Evolutionary conservation across 2,113 vertebrate genomes (phyloP), one percentile per base, ranked within the genome.

Genomic region (Myrmecobius fasciatus): DNA sequence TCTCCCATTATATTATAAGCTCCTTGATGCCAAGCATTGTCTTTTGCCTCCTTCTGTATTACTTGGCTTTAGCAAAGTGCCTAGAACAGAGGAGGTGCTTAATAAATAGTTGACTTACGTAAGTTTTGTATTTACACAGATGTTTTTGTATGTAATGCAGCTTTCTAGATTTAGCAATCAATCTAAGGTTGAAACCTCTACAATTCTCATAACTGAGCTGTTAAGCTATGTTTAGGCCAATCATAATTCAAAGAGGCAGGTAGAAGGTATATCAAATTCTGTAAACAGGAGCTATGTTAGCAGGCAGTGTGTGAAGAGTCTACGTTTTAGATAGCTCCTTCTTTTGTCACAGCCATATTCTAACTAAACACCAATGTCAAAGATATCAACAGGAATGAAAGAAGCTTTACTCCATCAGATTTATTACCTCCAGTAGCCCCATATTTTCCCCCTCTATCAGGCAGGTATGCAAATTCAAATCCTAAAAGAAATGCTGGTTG

Each of bases 121-220:
- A 75, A n/a, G 60, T 20, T 75, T 75, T 12, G 49, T 8, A 93
- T 36, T n/a, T 49, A 51, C 20, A 36, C 0, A 93, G 20, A 7
- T 92, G 67, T 90, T 26, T 49, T 31, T 47, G 8, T 28, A 36
- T 92, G 11, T 24, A 53, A 31, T 67, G 25, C 67, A 94, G 2
- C 48, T 92, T 92, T 93, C 14, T 51, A 8, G 10, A 93, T 90
- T 52, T 56, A 92, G 95, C 24, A 11, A 54, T 51, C 91, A 31
- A 46, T 3, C 53, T 48, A 91, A 1, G 67, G 43, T n/a, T 89
- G 91, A 95, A 52, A 6, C 3, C 89, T 47, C 26, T 52, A 91
- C 0, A 25, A 90, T 92, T 93, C 96, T 91, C 0, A 43, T 54
- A 96, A 60, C 3, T 36, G n/a, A 83, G 52, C 8, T 83, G 91